Evolutionary conservation across 2,888 invertebrate species (phyloP).

Genomic region (Augochlorella aurata): DNA sequence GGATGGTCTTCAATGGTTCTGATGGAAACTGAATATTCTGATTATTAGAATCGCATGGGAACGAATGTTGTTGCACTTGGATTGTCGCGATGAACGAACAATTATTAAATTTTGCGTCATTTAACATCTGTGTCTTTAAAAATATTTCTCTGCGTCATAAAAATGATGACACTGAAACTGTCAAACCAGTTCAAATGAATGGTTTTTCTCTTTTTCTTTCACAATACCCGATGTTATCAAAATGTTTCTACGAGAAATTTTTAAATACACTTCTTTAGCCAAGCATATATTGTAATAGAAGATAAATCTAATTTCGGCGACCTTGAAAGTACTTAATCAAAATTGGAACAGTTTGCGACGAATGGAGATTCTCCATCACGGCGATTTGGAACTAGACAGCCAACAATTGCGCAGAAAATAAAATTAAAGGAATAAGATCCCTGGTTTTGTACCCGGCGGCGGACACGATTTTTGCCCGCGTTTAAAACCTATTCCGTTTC

Average conservation of each 20-base stretch:
- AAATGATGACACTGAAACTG: too few species aligned
- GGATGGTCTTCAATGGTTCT: not conserved
- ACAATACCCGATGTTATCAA: too few species aligned
- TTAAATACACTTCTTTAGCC: too few species aligned
- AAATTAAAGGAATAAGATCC: not conserved
- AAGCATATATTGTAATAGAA: too few species aligned
- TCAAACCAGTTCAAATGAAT: too few species aligned
- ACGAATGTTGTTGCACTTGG: not conserved
- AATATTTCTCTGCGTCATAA: too few species aligned
- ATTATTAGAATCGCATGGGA: not conserved
- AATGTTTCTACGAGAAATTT: too few species aligned
- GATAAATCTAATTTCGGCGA: not conserved
- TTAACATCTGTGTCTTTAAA: too few species aligned
- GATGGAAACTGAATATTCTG: not conserved
- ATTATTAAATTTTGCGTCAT: too few species aligned
- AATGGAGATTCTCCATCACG: not conserved
- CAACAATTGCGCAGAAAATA: not conserved
- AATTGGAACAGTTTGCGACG: not conserved
- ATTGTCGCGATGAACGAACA: too few species aligned
- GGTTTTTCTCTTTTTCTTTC: too few species aligned
- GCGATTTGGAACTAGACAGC: not conserved
- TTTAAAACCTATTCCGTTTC: slow-evolving; percentile 5
- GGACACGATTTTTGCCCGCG: not conserved
- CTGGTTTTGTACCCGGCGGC: not conserved
- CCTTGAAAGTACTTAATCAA: not conserved